Percentiles rank a stretch among this genome's conserved stretches.
These are phyloP conservation scores for Sciurus carolinensis DNA, from an alignment of 2,797 vertebrate genomes.

Conservation along the genomic window DNA sequence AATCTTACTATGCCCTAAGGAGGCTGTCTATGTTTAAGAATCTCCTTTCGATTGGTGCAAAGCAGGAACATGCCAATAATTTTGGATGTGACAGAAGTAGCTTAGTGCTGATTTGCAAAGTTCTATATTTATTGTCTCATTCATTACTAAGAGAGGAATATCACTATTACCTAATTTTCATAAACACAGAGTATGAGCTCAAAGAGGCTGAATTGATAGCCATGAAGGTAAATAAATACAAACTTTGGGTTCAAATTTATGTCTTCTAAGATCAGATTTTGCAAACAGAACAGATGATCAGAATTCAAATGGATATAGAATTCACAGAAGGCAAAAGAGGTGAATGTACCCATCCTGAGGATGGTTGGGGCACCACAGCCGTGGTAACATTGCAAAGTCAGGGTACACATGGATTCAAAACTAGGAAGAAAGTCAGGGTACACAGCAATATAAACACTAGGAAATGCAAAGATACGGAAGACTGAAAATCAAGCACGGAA, in stretches of 20 bases:
- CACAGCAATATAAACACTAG: background rate
- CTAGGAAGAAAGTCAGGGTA: background rate
- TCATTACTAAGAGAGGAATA: background rate
- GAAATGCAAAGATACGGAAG: background rate
- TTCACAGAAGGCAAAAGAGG: background rate
- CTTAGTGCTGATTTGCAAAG: background rate
- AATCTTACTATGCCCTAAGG: background rate
- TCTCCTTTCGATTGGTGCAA: background rate
- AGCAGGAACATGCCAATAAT: background rate
- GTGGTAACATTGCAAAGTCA: background rate
- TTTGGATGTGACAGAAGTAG: background rate
- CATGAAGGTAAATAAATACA: background rate
- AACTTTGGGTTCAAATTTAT: constrained; percentile 6
- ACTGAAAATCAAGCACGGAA: background rate
- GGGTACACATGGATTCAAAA: background rate
- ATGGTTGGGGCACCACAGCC: background rate
- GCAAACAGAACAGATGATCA: background rate
- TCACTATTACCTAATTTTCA: background rate
- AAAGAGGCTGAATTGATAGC: background rate
- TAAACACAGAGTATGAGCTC: background rate
- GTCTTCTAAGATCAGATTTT: constrained; percentile 24
- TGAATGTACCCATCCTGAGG: background rate
- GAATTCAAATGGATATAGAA: background rate
- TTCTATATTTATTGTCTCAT: background rate
- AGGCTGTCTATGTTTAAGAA: constrained; percentile 40